A percentile compares a stretch with the other conserved stretches of the same genome.
Evolutionary conservation across 2,888 invertebrate species (phyloP).

Genomic region (Laspeyria flexula): DNA sequence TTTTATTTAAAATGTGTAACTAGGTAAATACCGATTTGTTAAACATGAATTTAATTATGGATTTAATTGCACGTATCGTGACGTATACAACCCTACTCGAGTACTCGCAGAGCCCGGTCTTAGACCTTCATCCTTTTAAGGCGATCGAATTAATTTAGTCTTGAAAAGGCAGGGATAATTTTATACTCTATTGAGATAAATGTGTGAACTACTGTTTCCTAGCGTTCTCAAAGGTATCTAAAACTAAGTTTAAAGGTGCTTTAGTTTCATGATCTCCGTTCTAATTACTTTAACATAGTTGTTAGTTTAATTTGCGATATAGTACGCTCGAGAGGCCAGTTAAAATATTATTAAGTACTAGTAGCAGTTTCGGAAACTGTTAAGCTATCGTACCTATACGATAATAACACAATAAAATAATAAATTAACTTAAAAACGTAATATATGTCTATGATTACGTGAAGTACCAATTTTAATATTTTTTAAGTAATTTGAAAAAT

Average conservation of each 20-base stretch:
- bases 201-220: constrained; percentile 28
- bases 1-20: constrained; percentile 22
- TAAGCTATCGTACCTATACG: too few relatives aligned
- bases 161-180: constrained; percentile 22
- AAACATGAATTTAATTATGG: constrained; percentile 8
- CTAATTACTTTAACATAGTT: constrained; percentile 4
- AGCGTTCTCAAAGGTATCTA: constrained; percentile 8
- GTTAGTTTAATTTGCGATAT: neutral
- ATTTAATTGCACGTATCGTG: constrained; percentile 9
- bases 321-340: neutral
- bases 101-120: constrained; percentile 56
- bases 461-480: too few relatives aligned
- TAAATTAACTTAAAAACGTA: too few relatives aligned
- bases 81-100: constrained; percentile 46
- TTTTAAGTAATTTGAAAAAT: too few relatives aligned
- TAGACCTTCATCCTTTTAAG: constrained; percentile 48
- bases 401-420: too few relatives aligned
- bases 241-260: constrained; percentile 14
- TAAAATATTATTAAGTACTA: too few relatives aligned
- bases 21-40: constrained; percentile 31
- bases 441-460: too few relatives aligned
- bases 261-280: constrained; percentile 17
- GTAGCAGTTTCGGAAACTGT: too few relatives aligned
- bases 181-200: constrained; percentile 22
- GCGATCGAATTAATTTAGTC: constrained; percentile 34